A percentile compares a stretch with the other conserved stretches of the same genome.
Evolutionary conservation across 2,888 invertebrate genomes (phyloP).

Genomic region (Polydrusus tereticollis): DNA sequence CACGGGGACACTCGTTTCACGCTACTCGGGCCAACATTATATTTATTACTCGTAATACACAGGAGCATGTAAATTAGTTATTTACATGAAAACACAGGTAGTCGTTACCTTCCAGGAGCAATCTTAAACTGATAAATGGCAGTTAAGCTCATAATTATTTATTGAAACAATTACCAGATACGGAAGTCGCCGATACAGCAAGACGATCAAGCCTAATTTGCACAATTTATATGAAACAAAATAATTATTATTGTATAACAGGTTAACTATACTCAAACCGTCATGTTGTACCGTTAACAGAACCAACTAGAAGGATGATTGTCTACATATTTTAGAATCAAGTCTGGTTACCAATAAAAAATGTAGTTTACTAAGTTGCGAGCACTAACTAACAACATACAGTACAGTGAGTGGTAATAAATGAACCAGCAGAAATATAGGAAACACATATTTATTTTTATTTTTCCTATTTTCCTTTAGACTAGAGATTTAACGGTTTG

Average conservation of each 20-base stretch:
- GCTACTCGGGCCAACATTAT: too few relatives aligned
- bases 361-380: background rate
- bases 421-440: too few relatives aligned
- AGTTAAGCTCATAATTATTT: slow-evolving; percentile 33
- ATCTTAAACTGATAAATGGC: background rate
- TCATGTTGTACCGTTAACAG: slow-evolving; percentile 30
- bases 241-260: slow-evolving; percentile 42
- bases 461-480: too few relatives aligned
- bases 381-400: too few relatives aligned
- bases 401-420: too few relatives aligned
- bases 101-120: background rate
- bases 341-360: slow-evolving; percentile 7
- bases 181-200: slow-evolving; percentile 38
- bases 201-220: slow-evolving; percentile 41
- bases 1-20: too few relatives aligned
- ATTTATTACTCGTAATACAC: too few relatives aligned
- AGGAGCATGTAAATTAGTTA: background rate
- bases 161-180: slow-evolving; percentile 39
- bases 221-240: slow-evolving; percentile 37
- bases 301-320: slow-evolving; percentile 38
- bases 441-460: too few relatives aligned
- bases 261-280: slow-evolving; percentile 30
- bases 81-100: background rate
- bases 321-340: slow-evolving; percentile 38
- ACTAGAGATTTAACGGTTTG: too few relatives aligned